Evolutionary conservation across 2,888 invertebrate species (phyloP).

Genomic region (Eumacrocentrus americanus): DNA sequence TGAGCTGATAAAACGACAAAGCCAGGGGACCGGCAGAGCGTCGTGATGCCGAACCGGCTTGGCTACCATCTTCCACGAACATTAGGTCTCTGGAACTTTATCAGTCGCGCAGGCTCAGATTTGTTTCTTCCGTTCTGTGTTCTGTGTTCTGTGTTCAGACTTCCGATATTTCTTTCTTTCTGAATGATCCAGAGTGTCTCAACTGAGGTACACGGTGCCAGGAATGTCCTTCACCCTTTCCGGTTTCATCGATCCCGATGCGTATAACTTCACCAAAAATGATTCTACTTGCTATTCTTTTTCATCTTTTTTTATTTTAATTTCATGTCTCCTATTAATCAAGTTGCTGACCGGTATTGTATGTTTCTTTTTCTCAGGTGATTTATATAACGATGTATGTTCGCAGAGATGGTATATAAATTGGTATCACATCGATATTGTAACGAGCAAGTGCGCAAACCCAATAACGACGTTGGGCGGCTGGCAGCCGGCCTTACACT

Average conservation of each 20-base stretch:
- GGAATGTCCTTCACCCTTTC: constrained; percentile 15
- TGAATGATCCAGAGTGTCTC: background rate
- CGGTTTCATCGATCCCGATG: constrained; percentile 11
- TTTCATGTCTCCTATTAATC: background rate
- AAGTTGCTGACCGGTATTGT: too few relatives aligned
- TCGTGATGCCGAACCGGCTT: constrained; percentile 25
- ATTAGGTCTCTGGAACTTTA: constrained; percentile 21
- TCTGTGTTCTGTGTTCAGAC: constrained; percentile 7
- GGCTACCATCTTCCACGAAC: constrained; percentile 34
- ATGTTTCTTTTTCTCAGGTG: background rate
- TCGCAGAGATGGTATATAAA: background rate
- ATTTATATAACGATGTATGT: background rate
- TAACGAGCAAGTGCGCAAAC: constrained; percentile 39
- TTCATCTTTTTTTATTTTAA: background rate
- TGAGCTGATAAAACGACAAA: constrained; percentile 3
- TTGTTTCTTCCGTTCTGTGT: constrained; percentile 10
- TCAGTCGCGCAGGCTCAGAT: constrained; percentile 35
- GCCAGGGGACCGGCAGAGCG: constrained; percentile 24
- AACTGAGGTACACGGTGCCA: background rate
- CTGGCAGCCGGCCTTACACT: constrained; percentile 61
- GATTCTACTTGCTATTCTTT: background rate
- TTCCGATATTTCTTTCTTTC: background rate
- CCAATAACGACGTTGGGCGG: constrained; percentile 57
- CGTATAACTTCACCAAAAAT: constrained; percentile 1
- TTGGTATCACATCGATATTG: constrained; percentile 22